Evolutionary conservation across 2,888 invertebrate genomes (phyloP).

Genomic region (Andrena haemorrhoa): DNA sequence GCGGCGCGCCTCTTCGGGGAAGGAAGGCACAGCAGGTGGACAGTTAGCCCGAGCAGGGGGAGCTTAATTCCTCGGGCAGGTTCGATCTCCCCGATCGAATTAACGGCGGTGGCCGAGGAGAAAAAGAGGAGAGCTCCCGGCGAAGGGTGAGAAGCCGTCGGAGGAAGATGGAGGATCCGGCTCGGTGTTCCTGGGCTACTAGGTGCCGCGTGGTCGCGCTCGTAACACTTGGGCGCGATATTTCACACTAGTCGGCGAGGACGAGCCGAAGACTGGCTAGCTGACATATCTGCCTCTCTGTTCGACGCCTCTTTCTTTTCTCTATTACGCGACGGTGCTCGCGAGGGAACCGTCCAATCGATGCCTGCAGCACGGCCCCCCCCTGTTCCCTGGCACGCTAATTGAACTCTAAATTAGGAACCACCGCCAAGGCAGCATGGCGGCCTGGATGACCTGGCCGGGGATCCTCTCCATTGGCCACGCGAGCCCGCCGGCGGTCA

Average conservation of each 20-base stretch:
- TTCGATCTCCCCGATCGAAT: conserved; percentile 18
- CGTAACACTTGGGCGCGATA: conserved; percentile 85
- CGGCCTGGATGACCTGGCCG: conserved; percentile 27
- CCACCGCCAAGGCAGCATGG: conserved; percentile 60
- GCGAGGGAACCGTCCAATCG: conserved; percentile 56
- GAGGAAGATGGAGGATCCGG: conserved; percentile 49
- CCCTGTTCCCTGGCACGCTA: conserved; percentile 63
- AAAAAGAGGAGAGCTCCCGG: conserved; percentile 21
- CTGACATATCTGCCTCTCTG: conserved; percentile 73
- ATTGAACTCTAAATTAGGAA: conserved; percentile 76
- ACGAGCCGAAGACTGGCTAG: conserved; percentile 67
- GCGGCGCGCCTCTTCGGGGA: background rate
- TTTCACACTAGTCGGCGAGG: conserved; percentile 84
- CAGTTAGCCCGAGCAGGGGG: background rate
- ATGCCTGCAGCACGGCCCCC: conserved; percentile 44
- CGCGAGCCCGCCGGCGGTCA: conserved; percentile 31
- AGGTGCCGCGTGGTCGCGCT: conserved; percentile 71
- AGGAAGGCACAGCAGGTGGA: background rate
- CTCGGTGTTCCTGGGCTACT: conserved; percentile 42
- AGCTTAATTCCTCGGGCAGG: background rate
- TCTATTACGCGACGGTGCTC: conserved; percentile 52
- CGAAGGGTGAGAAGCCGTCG: conserved; percentile 39
- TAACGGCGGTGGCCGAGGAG: background rate
- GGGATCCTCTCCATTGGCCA: conserved; percentile 50
- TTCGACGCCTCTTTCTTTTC: conserved; percentile 57